phyloP scores from a whole-genome alignment of 2,797 vertebrate genomes.

The Serranus cabrilla region DNA sequence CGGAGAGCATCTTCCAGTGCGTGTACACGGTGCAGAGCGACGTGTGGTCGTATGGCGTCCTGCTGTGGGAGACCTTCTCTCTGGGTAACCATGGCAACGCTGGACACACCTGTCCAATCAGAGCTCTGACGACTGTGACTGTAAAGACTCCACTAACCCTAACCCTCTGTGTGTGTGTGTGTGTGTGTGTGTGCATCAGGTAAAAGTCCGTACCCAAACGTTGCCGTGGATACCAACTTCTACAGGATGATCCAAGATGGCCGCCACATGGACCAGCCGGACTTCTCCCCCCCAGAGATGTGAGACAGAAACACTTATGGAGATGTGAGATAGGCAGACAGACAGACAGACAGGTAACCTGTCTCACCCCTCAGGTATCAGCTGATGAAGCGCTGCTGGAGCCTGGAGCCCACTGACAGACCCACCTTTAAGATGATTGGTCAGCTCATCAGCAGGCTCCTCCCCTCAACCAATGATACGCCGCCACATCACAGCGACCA shows the following conservation, averaged over 20 bases:
- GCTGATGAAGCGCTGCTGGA: slow-evolving; percentile 95
- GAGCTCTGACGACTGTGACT: not conserved
- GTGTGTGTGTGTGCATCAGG: slow-evolving; percentile 77
- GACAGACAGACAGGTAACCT: not conserved
- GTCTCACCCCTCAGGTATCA: slow-evolving; percentile 85
- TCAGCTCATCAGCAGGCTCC: slow-evolving; percentile 87
- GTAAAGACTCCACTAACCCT: too few species aligned
- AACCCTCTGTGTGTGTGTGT: too few species aligned
- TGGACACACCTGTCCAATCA: too few species aligned
- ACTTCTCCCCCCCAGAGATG: slow-evolving; percentile 91
- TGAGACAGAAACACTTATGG: slow-evolving; percentile 74
- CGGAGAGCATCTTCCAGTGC: slow-evolving; percentile 98
- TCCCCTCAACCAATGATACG: slow-evolving; percentile 62
- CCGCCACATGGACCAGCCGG: slow-evolving; percentile 93
- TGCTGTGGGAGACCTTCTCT: slow-evolving; percentile 98
- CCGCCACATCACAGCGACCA: slow-evolving; percentile 60
- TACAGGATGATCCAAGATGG: slow-evolving; percentile 96
- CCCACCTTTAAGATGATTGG: slow-evolving; percentile 91
- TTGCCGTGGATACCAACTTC: slow-evolving; percentile 94
- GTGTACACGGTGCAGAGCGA: slow-evolving; percentile 97
- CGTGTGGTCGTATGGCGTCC: slow-evolving; percentile 97
- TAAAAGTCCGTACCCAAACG: slow-evolving; percentile 93
- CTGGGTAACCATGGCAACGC: slow-evolving; percentile 85
- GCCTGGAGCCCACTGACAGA: slow-evolving; percentile 89
- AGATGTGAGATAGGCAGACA: not conserved